A percentile compares a stretch with the other conserved stretches of the same genome.
Evolutionary conservation across 1,140 invertebrate species (phyloP).

Genomic region (Cecropterus lyciades): DNA sequence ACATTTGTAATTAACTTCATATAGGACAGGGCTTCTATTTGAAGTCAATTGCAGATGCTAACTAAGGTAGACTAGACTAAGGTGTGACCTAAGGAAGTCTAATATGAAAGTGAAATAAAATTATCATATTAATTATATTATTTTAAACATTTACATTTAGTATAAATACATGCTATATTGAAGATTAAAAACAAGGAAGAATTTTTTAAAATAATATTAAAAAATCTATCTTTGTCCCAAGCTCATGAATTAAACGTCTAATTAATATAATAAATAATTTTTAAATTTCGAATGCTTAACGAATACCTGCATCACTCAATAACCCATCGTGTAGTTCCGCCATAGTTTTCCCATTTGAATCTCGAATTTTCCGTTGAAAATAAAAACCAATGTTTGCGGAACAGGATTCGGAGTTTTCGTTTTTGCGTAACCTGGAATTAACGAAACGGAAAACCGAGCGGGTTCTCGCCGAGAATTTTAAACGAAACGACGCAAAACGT

Average conservation of each 20-base stretch:
- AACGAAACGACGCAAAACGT: constrained; percentile 34
- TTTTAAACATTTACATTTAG: no score
- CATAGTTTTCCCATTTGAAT: constrained; percentile 24
- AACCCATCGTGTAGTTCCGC: constrained; percentile 16
- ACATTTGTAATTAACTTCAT: no score
- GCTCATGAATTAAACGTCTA: not conserved
- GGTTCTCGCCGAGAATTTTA: constrained; percentile 29
- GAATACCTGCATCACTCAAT: constrained; percentile 23
- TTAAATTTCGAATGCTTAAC: constrained; percentile 14
- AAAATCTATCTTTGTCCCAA: not conserved
- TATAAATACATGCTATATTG: no score
- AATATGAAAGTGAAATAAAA: no score
- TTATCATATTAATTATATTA: no score
- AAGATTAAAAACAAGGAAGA: no score
- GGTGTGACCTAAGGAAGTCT: no score
- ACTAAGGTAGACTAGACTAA: no score
- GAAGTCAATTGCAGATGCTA: no score
- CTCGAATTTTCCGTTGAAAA: constrained; percentile 23
- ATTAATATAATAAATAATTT: constrained; percentile 4
- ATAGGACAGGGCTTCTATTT: no score
- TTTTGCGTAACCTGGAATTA: constrained; percentile 31
- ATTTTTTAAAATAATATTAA: no score
- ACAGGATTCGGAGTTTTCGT: constrained; percentile 25
- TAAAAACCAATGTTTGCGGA: constrained; percentile 33
- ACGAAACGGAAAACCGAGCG: constrained; percentile 22